Percentiles rank a stretch among this genome's conserved stretches.
phyloP scores from a whole-genome alignment of 2,113 vertebrate genomes.

The Bubo scandiacus region DNA sequence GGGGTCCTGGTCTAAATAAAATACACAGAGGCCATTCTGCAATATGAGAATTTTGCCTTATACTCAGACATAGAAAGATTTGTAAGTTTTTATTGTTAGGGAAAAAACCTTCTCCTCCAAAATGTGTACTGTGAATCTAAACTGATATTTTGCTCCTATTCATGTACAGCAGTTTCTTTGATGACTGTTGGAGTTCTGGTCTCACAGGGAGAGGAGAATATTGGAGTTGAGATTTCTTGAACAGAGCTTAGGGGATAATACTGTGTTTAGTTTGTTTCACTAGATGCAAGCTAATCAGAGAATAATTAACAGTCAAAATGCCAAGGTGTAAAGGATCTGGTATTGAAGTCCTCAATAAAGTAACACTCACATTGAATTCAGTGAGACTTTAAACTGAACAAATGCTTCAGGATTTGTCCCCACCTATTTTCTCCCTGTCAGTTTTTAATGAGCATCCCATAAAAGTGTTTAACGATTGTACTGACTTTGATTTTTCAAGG shows the following conservation, averaged over 20 bases:
- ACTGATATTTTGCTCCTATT: slow-evolving; percentile 36
- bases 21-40: background rate
- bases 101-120: background rate
- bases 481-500: slow-evolving; percentile 33
- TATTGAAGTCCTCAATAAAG: slow-evolving; percentile 46
- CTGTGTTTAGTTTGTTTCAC: slow-evolving; percentile 28
- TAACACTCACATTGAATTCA: slow-evolving; percentile 33
- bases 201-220: slow-evolving; percentile 51
- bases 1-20: background rate
- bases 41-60: background rate
- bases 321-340: slow-evolving; percentile 29
- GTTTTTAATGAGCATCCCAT: slow-evolving; percentile 52
- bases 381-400: slow-evolving; percentile 7
- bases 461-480: slow-evolving; percentile 36
- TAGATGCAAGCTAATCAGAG: slow-evolving; percentile 50
- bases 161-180: slow-evolving; percentile 45
- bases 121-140: slow-evolving; percentile 22
- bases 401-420: slow-evolving; percentile 26
- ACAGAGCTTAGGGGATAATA: slow-evolving; percentile 32
- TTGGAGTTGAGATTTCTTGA: slow-evolving; percentile 46
- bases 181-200: slow-evolving; percentile 60
- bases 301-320: slow-evolving; percentile 62
- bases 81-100: slow-evolving; percentile 9
- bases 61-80: background rate
- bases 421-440: slow-evolving; percentile 13